Evolutionary conservation across 2,797 vertebrate genomes (phyloP).

Genomic region (Chiloscyllium punctatum): DNA sequence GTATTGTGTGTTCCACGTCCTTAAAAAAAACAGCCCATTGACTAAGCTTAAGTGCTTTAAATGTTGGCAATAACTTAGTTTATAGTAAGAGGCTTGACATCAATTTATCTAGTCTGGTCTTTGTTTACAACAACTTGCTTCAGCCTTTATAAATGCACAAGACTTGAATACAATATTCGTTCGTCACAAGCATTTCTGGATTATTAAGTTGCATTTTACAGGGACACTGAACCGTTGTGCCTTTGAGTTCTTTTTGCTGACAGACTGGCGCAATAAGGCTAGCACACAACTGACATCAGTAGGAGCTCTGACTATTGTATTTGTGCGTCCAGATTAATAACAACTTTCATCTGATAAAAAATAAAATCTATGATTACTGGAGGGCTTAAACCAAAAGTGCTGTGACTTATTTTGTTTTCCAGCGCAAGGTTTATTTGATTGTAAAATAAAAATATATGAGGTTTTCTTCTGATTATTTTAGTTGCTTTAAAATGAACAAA

Average conservation of each 20-base stretch:
- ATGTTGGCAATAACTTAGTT: not conserved
- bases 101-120: not conserved
- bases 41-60: not conserved
- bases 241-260: conserved; percentile 8
- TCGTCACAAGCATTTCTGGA: not conserved
- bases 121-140: not conserved
- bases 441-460: not conserved
- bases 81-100: not conserved
- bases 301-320: not conserved
- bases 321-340: not conserved
- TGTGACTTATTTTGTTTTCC: not conserved
- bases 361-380: not conserved
- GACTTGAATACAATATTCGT: not conserved
- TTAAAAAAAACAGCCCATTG: not conserved
- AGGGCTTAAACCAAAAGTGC: not conserved
- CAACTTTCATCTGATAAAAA: not conserved
- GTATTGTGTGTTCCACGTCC: not conserved
- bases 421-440: not conserved
- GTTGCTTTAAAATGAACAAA: not conserved
- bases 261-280: not conserved
- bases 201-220: not conserved
- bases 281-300: not conserved
- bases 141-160: not conserved
- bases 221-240: not conserved
- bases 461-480: not conserved